phyloP scores from a whole-genome alignment of 2,113 vertebrate genomes.

The Pantherophis guttatus region DNA sequence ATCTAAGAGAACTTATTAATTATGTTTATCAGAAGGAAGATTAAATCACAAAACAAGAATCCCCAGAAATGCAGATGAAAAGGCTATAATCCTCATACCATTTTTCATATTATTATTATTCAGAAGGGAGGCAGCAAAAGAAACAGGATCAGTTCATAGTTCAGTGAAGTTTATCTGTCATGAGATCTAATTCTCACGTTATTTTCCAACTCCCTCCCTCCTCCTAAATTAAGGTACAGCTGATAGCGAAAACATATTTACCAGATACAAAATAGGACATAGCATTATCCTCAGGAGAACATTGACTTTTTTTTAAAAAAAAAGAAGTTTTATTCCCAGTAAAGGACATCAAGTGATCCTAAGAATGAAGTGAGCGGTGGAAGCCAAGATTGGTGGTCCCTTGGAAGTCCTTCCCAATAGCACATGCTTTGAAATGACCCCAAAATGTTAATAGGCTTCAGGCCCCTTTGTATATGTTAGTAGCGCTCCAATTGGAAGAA shows the following conservation, averaged over 20 bases:
- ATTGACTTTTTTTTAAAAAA: background rate
- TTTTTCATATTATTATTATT: background rate
- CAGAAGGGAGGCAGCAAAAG: background rate
- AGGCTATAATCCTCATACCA: background rate
- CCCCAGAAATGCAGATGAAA: background rate
- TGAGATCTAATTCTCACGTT: background rate
- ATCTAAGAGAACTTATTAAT: background rate
- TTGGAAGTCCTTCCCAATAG: background rate
- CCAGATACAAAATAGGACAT: background rate
- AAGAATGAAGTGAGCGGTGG: background rate
- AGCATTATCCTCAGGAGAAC: background rate
- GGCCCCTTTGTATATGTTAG: background rate
- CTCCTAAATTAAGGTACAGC: background rate
- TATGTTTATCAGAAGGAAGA: background rate
- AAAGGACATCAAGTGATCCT: background rate
- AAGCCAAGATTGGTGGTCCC: background rate
- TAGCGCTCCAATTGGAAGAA: background rate
- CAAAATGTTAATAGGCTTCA: background rate
- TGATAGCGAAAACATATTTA: background rate
- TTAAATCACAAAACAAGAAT: background rate
- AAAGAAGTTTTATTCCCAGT: background rate
- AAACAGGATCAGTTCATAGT: background rate
- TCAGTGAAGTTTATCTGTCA: background rate
- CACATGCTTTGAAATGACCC: background rate
- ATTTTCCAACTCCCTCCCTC: background rate